A percentile compares a stretch with the other conserved stretches of the same genome.
phyloP scores from a whole-genome alignment of 1,140 invertebrate species.

The Aphelenchoides fujianensis region DNA sequence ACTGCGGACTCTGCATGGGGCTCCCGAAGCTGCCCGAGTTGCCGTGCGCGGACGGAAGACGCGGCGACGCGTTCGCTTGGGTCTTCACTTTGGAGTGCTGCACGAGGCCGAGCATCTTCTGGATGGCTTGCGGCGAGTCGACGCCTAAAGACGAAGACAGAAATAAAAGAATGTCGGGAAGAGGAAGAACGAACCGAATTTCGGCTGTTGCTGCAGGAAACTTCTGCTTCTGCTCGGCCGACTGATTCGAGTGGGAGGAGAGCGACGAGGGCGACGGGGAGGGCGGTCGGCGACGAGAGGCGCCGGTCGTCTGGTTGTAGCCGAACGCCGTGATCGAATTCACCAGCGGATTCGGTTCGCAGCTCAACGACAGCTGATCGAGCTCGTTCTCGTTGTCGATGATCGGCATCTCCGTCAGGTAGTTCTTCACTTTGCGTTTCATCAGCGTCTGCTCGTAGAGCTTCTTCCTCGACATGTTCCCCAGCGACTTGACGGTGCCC shows the following conservation, averaged over 20 bases:
- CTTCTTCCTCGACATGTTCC: slow-evolving; percentile 46
- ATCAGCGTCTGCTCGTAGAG: slow-evolving; percentile 76
- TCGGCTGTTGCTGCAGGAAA: slow-evolving; percentile 62
- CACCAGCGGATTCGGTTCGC: slow-evolving; percentile 72
- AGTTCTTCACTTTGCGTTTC: slow-evolving; percentile 90
- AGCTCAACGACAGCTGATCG: slow-evolving; percentile 81
- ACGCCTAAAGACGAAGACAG: slow-evolving; percentile 74
- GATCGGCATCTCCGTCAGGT: slow-evolving; percentile 85
- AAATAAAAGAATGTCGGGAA: slow-evolving; percentile 24
- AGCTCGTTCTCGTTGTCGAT: slow-evolving; percentile 84
- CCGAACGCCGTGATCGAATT: slow-evolving; percentile 25
- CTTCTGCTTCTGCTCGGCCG: slow-evolving; percentile 55
- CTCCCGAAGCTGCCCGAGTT: neutral
- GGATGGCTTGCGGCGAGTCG: slow-evolving; percentile 87
- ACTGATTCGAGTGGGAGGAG: slow-evolving; percentile 69
- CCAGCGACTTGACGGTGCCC: slow-evolving; percentile 24
- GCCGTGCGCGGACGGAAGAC: neutral
- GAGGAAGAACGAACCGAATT: slow-evolving; percentile 68
- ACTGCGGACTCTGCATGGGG: slow-evolving; percentile 5
- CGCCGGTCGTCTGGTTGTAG: slow-evolving; percentile 16
- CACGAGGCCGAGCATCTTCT: slow-evolving; percentile 83
- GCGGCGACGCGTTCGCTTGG: neutral
- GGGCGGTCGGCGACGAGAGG: slow-evolving; percentile 74
- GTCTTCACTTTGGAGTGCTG: slow-evolving; percentile 72
- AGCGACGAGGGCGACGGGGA: slow-evolving; percentile 83